phyloP scores from a whole-genome alignment of 2,888 invertebrate genomes.

The Zootermopsis nevadensis region DNA sequence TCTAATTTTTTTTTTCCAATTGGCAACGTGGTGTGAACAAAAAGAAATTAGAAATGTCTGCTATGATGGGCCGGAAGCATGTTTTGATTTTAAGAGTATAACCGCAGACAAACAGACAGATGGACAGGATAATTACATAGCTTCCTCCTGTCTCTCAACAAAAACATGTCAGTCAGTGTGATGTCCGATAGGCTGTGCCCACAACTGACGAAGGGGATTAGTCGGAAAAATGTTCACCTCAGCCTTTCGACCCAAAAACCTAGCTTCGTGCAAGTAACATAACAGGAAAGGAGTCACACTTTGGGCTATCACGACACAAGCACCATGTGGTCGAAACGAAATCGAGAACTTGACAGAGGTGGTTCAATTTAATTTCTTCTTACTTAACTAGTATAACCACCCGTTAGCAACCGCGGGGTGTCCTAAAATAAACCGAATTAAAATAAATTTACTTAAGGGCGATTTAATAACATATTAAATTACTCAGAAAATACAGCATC shows the following conservation, averaged over 20 bases:
- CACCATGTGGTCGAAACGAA: neutral
- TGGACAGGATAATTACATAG: conserved; percentile 57
- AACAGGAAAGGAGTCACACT: neutral
- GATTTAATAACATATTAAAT: too few species aligned
- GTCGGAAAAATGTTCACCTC: neutral
- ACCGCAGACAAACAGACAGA: conserved; percentile 43
- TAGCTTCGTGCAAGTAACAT: neutral
- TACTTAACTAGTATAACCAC: too few species aligned
- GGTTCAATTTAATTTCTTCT: too few species aligned
- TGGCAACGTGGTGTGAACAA: neutral
- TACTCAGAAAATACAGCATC: too few species aligned
- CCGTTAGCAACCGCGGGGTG: too few species aligned
- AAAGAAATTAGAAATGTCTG: neutral
- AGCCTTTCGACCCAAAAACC: neutral
- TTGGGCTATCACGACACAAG: neutral
- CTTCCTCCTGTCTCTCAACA: conserved; percentile 55
- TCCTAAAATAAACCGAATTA: too few species aligned
- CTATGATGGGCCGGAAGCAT: conserved; percentile 24
- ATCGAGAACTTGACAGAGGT: neutral
- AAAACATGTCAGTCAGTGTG: conserved; percentile 55
- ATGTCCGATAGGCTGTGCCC: neutral
- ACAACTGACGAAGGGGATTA: neutral
- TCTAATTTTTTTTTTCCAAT: neutral
- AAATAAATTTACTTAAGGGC: too few species aligned
- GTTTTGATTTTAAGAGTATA: conserved; percentile 25